Percentiles rank a stretch among this genome's conserved stretches.
Evolutionary conservation across 2,888 invertebrate genomes (phyloP).

Genomic region (Zaprionus obscuricornis): DNA sequence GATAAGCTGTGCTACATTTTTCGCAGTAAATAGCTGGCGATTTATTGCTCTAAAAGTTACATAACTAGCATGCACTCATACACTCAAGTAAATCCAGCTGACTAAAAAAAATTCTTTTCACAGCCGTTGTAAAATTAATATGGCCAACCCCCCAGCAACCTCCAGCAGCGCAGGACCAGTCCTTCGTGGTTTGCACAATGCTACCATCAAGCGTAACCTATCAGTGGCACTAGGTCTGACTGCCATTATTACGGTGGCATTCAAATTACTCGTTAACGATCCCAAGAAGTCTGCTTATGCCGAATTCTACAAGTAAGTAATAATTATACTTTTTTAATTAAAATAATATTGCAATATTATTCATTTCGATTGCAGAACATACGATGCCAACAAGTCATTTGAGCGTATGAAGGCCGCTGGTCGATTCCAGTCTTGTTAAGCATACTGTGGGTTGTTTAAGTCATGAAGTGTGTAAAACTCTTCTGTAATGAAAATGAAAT

Average conservation of each 20-base stretch:
- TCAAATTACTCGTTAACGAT: conserved; percentile 84
- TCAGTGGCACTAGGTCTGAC: conserved; percentile 84
- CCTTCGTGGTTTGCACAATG: conserved; percentile 88
- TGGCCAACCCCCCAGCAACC: conserved; percentile 81
- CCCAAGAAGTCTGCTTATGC: conserved; percentile 86
- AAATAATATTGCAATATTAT: background rate
- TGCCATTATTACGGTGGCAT: conserved; percentile 81
- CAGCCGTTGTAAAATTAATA: conserved; percentile 42
- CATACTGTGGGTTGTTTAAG: conserved; percentile 37
- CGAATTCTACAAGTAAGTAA: conserved; percentile 90
- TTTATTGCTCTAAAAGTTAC: conserved; percentile 41
- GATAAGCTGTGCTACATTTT: no score
- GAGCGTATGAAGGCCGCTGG: conserved; percentile 83
- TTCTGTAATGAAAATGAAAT: conserved; percentile 63
- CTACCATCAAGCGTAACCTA: conserved; percentile 86
- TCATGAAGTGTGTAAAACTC: conserved; percentile 50
- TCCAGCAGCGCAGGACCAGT: conserved; percentile 85
- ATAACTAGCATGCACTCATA: no score
- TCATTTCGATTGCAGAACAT: conserved; percentile 69
- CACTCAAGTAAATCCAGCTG: no score
- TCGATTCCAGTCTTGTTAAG: conserved; percentile 83
- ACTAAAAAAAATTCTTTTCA: conserved; percentile 27
- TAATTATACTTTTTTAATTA: background rate
- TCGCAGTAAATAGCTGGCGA: no score
- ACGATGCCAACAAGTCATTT: conserved; percentile 83